Evolutionary conservation across 2,797 vertebrate species (phyloP).

Genomic region (Pantherophis vulpinus): DNA sequence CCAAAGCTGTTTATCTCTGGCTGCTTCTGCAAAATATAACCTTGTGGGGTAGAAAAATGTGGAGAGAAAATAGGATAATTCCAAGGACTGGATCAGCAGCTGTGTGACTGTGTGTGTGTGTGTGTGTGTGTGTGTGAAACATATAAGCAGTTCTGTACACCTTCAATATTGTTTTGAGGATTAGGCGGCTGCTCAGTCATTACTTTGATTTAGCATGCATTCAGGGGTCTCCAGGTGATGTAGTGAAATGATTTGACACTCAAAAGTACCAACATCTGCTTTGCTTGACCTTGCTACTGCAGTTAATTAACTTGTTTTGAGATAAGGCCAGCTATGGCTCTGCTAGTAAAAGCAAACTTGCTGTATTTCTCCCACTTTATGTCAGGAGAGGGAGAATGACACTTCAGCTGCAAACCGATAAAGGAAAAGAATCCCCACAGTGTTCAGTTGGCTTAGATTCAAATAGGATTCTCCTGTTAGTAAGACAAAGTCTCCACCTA

Average conservation of each 20-base stretch:
- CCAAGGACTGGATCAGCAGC: neutral
- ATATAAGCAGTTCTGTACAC: neutral
- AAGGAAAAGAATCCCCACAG: neutral
- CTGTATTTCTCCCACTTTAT: neutral
- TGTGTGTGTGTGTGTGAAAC: neutral
- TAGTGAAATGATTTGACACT: constrained; percentile 6
- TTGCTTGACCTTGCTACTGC: constrained; percentile 22
- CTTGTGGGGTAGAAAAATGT: neutral
- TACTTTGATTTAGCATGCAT: constrained; percentile 31
- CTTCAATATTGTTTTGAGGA: neutral
- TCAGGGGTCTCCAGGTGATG: constrained; percentile 26
- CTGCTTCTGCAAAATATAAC: neutral
- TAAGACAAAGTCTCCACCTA: neutral
- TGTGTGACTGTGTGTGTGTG: neutral
- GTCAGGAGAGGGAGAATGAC: too few species aligned
- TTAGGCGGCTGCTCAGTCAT: constrained; percentile 6
- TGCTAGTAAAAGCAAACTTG: neutral
- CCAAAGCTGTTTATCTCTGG: neutral
- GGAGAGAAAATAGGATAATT: neutral
- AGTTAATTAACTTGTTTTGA: constrained; percentile 28
- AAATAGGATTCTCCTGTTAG: neutral
- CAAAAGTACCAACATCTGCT: constrained; percentile 15
- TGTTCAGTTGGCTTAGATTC: neutral
- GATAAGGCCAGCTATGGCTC: constrained; percentile 9
- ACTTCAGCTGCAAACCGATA: neutral